phyloP scores from a whole-genome alignment of 1,140 invertebrate genomes.

The Danaus melanippus region DNA sequence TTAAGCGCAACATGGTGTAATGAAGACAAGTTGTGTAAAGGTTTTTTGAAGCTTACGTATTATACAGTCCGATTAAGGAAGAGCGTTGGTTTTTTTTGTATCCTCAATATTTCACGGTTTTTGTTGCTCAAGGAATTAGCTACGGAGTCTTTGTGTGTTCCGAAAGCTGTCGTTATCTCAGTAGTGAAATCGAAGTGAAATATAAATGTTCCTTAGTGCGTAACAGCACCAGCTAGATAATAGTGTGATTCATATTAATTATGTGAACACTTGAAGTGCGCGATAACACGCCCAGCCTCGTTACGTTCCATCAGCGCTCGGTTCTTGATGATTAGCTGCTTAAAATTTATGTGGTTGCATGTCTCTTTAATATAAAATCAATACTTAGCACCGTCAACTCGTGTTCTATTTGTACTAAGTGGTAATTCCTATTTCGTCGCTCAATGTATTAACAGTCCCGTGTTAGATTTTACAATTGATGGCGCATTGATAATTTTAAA shows the following conservation, averaged over 20 bases:
- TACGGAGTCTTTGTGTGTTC: conserved; percentile 14
- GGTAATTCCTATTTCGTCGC: too few species aligned
- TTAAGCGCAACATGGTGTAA: conserved; percentile 18
- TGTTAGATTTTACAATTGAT: conserved; percentile 4
- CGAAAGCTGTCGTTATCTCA: too few species aligned
- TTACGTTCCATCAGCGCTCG: conserved; percentile 24
- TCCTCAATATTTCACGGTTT: conserved; percentile 13
- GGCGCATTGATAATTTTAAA: conserved; percentile 23
- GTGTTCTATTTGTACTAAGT: too few species aligned
- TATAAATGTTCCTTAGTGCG: conserved; percentile 26
- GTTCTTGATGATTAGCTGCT: conserved; percentile 8
- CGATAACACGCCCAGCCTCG: conserved; percentile 45
- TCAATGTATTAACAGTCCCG: too few species aligned
- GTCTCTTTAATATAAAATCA: conserved; percentile 56
- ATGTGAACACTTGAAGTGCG: conserved; percentile 57
- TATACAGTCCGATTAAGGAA: conserved; percentile 42
- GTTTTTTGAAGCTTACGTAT: conserved; percentile 62
- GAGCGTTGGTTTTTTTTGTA: conserved; percentile 39
- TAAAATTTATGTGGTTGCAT: conserved; percentile 26
- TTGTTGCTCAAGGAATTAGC: too few species aligned
- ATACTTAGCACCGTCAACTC: conserved; percentile 27
- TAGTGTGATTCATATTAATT: conserved; percentile 59
- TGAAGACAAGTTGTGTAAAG: conserved; percentile 52
- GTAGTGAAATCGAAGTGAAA: conserved; percentile 14
- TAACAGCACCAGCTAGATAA: conserved; percentile 38